Conservation (phyloP, 2,888 invertebrate genomes). For the Melinaea marsaeus region DNA sequence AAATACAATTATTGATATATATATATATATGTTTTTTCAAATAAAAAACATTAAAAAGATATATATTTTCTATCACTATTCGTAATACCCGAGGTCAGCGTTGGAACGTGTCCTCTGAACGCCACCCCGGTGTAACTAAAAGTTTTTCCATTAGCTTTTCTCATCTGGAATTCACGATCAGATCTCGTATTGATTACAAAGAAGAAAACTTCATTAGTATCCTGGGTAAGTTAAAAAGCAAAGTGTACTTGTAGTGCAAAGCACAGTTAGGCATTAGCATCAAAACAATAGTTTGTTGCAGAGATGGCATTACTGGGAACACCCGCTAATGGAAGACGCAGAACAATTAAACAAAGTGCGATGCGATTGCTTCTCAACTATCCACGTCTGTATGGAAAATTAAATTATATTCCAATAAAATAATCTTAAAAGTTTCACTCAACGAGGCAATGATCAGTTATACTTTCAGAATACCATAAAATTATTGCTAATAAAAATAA, state of each 20-base stretch:
- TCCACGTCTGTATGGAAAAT: too few species aligned
- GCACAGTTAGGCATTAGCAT: constrained; percentile 37
- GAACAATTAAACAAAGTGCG: constrained; percentile 21
- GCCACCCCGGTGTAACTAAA: not conserved
- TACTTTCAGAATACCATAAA: not conserved
- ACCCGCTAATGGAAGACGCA: constrained; percentile 25
- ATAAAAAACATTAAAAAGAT: too few species aligned
- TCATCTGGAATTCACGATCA: not conserved
- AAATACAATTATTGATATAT: too few species aligned
- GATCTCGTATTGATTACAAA: constrained; percentile 2
- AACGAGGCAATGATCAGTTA: not conserved
- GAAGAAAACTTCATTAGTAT: constrained; percentile 14
- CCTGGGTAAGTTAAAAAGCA: constrained; percentile 20
- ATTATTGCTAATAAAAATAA: constrained; percentile 1
- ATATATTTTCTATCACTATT: too few species aligned
- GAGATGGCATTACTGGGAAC: constrained; percentile 25
- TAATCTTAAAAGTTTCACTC: not conserved
- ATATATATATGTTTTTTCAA: too few species aligned
- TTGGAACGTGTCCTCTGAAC: too few species aligned
- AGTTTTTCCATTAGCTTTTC: constrained; percentile 1
- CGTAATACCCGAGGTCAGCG: too few species aligned
- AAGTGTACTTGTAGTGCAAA: constrained; percentile 34
- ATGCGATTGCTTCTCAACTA: not conserved
- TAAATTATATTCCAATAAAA: too few species aligned
- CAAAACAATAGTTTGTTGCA: constrained; percentile 33